phyloP scores from a whole-genome alignment of 1,140 invertebrate genomes.

The Tetramorium alpestre region DNA sequence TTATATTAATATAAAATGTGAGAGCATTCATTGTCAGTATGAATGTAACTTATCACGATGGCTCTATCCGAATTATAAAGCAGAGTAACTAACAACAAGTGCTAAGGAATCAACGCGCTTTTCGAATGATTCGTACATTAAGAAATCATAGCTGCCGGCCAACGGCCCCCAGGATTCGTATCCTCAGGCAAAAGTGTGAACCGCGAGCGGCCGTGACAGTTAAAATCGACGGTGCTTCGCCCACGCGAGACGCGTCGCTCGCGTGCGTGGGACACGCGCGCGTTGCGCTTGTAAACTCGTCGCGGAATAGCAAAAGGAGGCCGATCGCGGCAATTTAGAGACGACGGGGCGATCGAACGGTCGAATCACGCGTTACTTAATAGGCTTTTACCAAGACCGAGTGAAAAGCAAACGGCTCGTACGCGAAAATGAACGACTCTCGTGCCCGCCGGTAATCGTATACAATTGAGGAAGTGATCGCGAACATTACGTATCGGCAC shows the following conservation, averaged over 20 bases:
- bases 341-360: slow-evolving; percentile 53
- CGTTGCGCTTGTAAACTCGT: not conserved
- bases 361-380: slow-evolving; percentile 51
- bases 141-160: not conserved
- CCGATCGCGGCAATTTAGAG: slow-evolving; percentile 1
- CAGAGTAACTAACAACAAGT: not conserved
- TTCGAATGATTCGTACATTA: not conserved
- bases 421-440: slow-evolving; percentile 58
- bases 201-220: slow-evolving; percentile 33
- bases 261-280: slow-evolving; percentile 21
- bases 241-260: slow-evolving; percentile 16
- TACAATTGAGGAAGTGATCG: slow-evolving; percentile 73
- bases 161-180: not conserved
- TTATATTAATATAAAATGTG: not conserved
- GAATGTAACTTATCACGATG: not conserved
- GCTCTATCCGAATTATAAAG: not conserved
- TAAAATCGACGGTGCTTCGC: slow-evolving; percentile 32
- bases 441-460: slow-evolving; percentile 63
- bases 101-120: not conserved
- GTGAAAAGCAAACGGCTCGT: slow-evolving; percentile 49
- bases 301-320: not conserved
- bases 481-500: slow-evolving; percentile 62
- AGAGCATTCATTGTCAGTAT: not conserved
- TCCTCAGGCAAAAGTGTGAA: slow-evolving; percentile 14
- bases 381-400: slow-evolving; percentile 40